Percentiles rank a stretch among this genome's conserved stretches.
These are phyloP conservation scores for Graphium colonna DNA, from an alignment of 2,888 invertebrate species.

Conservation along the genomic window DNA sequence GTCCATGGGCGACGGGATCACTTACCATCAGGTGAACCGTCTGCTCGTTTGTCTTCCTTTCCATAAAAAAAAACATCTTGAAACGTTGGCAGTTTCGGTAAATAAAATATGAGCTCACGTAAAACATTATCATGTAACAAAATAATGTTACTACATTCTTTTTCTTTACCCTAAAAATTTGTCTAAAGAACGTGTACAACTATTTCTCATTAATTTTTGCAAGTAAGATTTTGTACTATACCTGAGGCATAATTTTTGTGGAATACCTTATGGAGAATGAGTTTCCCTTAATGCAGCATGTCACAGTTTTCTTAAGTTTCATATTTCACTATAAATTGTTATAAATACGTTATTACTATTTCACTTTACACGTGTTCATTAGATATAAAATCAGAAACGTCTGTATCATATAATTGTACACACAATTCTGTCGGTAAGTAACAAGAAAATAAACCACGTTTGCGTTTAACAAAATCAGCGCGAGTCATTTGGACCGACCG, in stretches of 20 bases:
- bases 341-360: slow-evolving; percentile 35
- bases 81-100: no score
- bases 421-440: slow-evolving; percentile 51
- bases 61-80: no score
- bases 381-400: slow-evolving; percentile 35
- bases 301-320: slow-evolving; percentile 70
- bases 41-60: no score
- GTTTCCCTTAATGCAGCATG: slow-evolving; percentile 63
- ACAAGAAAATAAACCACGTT: slow-evolving; percentile 52
- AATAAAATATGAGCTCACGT: no score
- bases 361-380: slow-evolving; percentile 42
- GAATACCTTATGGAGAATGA: slow-evolving; percentile 55
- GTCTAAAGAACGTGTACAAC: no score
- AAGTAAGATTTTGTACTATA: slow-evolving; percentile 21
- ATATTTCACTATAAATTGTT: slow-evolving; percentile 46
- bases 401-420: slow-evolving; percentile 47
- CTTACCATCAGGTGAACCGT: no score
- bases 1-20: no score
- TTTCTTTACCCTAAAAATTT: no score
- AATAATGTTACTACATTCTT: no score
- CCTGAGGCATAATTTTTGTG: slow-evolving; percentile 40
- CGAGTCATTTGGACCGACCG: slow-evolving; percentile 59
- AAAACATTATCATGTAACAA: no score
- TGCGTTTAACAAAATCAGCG: slow-evolving; percentile 59
- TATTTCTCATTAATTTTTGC: no score